Evolutionary conservation across 2,797 vertebrate species (phyloP).

Genomic region (Acanthurus lineatus): DNA sequence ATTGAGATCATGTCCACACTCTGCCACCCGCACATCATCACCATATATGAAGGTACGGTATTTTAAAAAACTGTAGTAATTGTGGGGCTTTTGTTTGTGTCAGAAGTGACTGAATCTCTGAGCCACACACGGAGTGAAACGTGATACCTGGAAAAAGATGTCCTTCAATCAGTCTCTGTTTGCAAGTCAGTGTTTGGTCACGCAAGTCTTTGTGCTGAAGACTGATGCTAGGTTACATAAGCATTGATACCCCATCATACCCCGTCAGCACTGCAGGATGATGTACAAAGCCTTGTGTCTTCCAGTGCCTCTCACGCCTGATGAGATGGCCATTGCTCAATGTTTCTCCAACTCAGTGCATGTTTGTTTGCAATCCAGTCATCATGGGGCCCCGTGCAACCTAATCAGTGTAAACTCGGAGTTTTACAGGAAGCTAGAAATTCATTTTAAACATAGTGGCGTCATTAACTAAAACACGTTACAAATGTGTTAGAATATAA

Average conservation of each 20-base stretch:
- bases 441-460: neutral
- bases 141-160: slow-evolving; percentile 35
- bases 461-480: neutral
- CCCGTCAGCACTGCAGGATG: slow-evolving; percentile 23
- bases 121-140: slow-evolving; percentile 34
- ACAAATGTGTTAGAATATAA: neutral
- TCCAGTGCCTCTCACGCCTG: slow-evolving; percentile 46
- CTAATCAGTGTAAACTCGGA: neutral
- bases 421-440: neutral
- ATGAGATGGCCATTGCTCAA: slow-evolving; percentile 48
- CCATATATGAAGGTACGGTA: slow-evolving; percentile 92
- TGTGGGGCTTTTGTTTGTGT: neutral
- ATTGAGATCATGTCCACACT: slow-evolving; percentile 99
- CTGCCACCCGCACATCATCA: slow-evolving; percentile 96
- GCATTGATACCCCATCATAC: neutral
- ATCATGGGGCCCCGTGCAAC: slow-evolving; percentile 12
- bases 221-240: slow-evolving; percentile 70
- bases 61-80: neutral
- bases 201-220: slow-evolving; percentile 73
- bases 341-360: slow-evolving; percentile 42
- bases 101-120: neutral
- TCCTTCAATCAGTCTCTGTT: slow-evolving; percentile 53
- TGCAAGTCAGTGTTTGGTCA: slow-evolving; percentile 65
- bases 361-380: slow-evolving; percentile 25
- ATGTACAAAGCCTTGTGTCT: slow-evolving; percentile 58